Base-by-base conservation (phyloP, 1,140 invertebrate species). In the Tribolium castaneum region DNA sequence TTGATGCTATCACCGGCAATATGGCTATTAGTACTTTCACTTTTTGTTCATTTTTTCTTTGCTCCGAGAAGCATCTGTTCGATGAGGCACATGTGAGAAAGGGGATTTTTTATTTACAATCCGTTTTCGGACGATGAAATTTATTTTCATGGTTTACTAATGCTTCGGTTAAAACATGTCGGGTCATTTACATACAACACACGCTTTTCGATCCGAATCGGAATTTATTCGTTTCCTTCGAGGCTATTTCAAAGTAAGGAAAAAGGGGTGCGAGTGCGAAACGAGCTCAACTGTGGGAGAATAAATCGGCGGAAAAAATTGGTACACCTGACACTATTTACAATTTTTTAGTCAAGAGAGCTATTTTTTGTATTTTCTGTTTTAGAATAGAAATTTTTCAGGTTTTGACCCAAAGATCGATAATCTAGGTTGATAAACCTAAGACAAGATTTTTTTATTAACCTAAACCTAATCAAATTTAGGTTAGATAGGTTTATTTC, bases 1-100 rank as follows among this genome's bases (percentile, higher is more conserved):
- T 81, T 81, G 80, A 81, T 80, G 75, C 77, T 78, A 80, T 80
- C 80, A 80, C 80, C 80, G 70, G 78, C 80, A 81, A 66, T 78
- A 78, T 81, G 80, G 80, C 77, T 73, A 78, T 78, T 78, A 78
- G 39, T 12, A 75, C 77, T 76, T 78, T 80, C 77, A 76, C 71
- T 77, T 81, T 79, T 78, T 80, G 49, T 45, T 76, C 66, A 50
- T 59, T 72, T 76, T 79, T 81, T 79, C 34, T n/a, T n/a, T n/a
- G n/a, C 73, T 70, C 35, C 74, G 34, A 34, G 70, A 54, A 75
- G 75, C 80, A 81, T 81, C 66, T 81, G 80, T 81, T 80, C 50
- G 51, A 79, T 71, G 66, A 74, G 56, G 6, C 71, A 74, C 54
- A 59, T 16, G 62, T 62, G 50, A 25, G 25, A 30, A 30, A 59